Evolutionary conservation across 1,140 invertebrate species (phyloP), one percentile per base, ranked within the genome.

Genomic region (Drosophila triauraria): DNA sequence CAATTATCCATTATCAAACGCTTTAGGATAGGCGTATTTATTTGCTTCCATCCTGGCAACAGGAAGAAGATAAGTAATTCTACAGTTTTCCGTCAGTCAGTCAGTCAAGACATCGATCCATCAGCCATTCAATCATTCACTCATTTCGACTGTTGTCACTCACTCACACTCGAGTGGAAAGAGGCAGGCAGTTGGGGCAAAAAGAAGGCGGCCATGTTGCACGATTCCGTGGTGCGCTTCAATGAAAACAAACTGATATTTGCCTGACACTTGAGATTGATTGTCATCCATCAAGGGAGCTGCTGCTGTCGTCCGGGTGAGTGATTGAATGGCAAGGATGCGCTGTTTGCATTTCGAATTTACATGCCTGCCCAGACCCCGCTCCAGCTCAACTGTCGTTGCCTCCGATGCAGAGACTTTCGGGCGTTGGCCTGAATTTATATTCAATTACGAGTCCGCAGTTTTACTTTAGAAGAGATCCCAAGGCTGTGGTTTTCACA

Each of bases 231-330:
- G 75, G 74, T 82, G 77, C 56, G 86, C 76, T 77, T 82, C 75
- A 86, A 80, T 86, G 81, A 85, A 90, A 91, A 87, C 83, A 90
- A 91, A 86, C 91, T 91, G 86, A 90, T 90, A 91, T 91, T 91
- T 90, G 90, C 84, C 82, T 86, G 90, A 91, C 90, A 91, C 91
- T 91, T 91, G 82, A 91, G 85, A 91, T 91, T 91, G 90, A 91
- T 91, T 91, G 91, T 91, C 90, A 91, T 91, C 88, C 90, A 91
- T 91, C 90, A 91, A 78, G 75, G 53, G 70, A 80, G 79, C 67
- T 77, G 79, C 56, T 48, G 42, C 47, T 82, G 80, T 68, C 75
- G 51, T 51, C 50, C 44, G 59, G 30, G 30, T 74, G 81, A 85
- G 75, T 90, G 85, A 90, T 90, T 81, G 81, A 90, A 90, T 78